These are phyloP conservation scores for Rhynchomys soricoides DNA, from an alignment of 2,113 vertebrate species.

Conservation along the genomic window DNA sequence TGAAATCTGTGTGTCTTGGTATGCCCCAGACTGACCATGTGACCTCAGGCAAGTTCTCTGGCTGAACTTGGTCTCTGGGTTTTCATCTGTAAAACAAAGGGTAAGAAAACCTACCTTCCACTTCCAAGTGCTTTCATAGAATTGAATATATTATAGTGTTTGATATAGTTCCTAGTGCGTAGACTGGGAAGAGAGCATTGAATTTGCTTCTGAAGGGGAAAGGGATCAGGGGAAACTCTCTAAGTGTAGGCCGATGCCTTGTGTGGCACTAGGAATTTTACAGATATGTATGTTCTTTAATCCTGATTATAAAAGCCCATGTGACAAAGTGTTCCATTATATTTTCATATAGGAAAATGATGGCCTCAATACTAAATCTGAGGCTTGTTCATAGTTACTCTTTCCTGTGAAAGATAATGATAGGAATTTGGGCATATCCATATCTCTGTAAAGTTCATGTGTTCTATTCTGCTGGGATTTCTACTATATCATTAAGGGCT, in stretches of 20 bases:
- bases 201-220: constrained; percentile 36
- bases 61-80: constrained; percentile 48
- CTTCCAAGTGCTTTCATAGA: background rate
- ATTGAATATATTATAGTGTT: background rate
- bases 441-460: background rate
- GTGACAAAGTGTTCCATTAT: background rate
- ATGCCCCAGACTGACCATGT: background rate
- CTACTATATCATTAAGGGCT: background rate
- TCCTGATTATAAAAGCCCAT: background rate
- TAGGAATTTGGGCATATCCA: background rate
- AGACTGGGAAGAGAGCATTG: background rate
- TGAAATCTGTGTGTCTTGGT: background rate
- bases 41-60: background rate
- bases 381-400: background rate
- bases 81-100: constrained; percentile 29
- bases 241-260: constrained; percentile 10
- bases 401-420: background rate
- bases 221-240: background rate
- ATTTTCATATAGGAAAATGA: constrained; percentile 34
- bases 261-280: background rate
- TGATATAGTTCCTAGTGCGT: background rate
- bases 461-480: background rate
- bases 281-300: constrained; percentile 21
- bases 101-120: background rate
- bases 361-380: constrained; percentile 13